Evolutionary conservation across 2,797 vertebrate species (phyloP), one percentile per base, ranked within the genome.

Genomic region (Silurus lanzhouensis): DNA sequence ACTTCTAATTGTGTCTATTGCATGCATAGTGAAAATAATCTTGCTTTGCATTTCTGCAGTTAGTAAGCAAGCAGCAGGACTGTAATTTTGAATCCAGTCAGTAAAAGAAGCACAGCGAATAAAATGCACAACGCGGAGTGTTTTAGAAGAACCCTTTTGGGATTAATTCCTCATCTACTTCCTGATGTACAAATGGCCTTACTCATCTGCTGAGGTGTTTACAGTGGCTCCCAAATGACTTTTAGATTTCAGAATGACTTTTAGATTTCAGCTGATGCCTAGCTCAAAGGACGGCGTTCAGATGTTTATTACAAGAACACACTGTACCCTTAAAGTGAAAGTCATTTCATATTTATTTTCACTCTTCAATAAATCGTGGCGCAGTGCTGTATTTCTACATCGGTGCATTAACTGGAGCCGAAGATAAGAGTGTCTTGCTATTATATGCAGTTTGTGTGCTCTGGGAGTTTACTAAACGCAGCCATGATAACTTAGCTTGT

Each of bases 161-260:
- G 71, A 68, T 68, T 57, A 27, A 25, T 57, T 76, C 31, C 48
- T 46, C 57, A 64, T 78, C 52, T 76, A 20, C 60, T 57, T 25
- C 48, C 25, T 60, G 52, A 67, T 78, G n/a, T 81, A 22, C 17
- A 85, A 81, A 71, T 64, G 27, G 80, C 19, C 63, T 44, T 64
- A n/a, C 48, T 57, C 27, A 52, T 67, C 31, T 57, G 66, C 57
- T 71, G 25, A 80, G 44, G 20, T 76, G 58, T 83, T 52, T 83
- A 71, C 38, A 76, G 44, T 61, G 63, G 61, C 61, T 81, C 60
- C 78, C 61, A 66, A 66, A 81, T 81, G 78, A 52, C 78, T 52
- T 81, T 81, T 63, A 58, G 55, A 58, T 77, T 55, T 68, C 55
- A n/a, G 57, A 58, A 22, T n/a, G 22, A 66, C 72, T 76, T 55